Base-by-base conservation (phyloP, 2,797 vertebrate genomes). In the Tenualosa ilisha region DNA sequence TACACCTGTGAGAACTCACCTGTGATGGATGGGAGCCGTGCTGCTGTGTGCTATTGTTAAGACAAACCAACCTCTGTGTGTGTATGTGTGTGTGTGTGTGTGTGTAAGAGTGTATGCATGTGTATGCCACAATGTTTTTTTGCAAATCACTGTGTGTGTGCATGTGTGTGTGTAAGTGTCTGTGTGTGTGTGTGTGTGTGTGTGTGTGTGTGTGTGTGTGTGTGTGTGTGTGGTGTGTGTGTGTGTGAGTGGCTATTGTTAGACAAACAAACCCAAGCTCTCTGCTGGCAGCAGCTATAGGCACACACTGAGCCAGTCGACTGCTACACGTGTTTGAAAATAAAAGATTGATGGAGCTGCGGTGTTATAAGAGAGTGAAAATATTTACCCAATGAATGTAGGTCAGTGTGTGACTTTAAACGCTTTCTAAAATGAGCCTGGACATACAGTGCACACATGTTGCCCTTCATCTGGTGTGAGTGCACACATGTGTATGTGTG, bases 1-100 rank as follows among this genome's bases (percentile, higher is more conserved):
- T 82, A 84, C 79, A 86, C 83, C 87, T 88, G 85, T 63, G 81
- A 84, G 7, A 26, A 65, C 24, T 24, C 82, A 75, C 53, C 82
- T 46, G 83, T 53, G 51, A 53, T 53, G 51, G 51, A 53, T 53
- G 51, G 51, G 51, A 13, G 81, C 63, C 31, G 8, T 40, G 79
- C 83, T 81, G 51, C 51, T 53, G 51, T 15, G 51, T 53, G 51
- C 51, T 53, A 53, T 53, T 53, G 51, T 13, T 53, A 53, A 53
- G 13, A 53, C 51, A 53, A 53, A 13, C 51, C 51, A 53, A 51
- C 11, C 31, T 17, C 37, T 4, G 22, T 9, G 6, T 65, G 37
- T 49, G 82, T 61, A 12, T 61, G 56, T 4, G 22, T 9, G 6
- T 65, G 37, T 49, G 82, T 61, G 59, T 61, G 5, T 61, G 59